These are phyloP conservation scores for Leptinotarsa texana DNA, from an alignment of 1,140 invertebrate genomes.

Conservation along the genomic window DNA sequence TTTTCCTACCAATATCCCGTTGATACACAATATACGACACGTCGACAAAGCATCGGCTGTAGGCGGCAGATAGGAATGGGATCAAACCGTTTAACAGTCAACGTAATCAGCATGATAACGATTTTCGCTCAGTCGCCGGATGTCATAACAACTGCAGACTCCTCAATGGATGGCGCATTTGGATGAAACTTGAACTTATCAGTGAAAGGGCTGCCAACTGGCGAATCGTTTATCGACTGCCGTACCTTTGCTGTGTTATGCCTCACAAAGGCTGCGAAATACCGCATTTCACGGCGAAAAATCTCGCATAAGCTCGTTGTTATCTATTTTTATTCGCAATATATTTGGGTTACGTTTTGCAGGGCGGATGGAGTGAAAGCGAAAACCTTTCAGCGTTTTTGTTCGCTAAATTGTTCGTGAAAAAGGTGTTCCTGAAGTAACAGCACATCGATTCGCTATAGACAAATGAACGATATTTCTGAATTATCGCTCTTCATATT, in stretches of 20 bases:
- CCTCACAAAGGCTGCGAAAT: neutral
- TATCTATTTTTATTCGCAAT: neutral
- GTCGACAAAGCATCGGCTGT: neutral
- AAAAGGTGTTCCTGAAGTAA: too few relatives aligned
- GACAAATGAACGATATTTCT: too few relatives aligned
- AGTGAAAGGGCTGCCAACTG: neutral
- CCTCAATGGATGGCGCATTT: neutral
- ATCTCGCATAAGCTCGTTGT: neutral
- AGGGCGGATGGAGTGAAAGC: too few relatives aligned
- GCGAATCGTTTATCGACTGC: neutral
- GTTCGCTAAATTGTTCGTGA: too few relatives aligned
- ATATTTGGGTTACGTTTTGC: too few relatives aligned
- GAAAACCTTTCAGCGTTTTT: too few relatives aligned
- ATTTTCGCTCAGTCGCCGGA: constrained; percentile 2
- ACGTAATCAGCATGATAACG: neutral
- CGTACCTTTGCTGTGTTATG: neutral
- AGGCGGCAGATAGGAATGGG: neutral
- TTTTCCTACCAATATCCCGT: neutral
- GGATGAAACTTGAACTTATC: constrained; percentile 3
- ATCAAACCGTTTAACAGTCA: neutral
- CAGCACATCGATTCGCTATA: too few relatives aligned
- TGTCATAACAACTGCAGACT: neutral
- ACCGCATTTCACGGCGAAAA: neutral
- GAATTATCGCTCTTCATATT: too few relatives aligned
- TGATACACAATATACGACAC: neutral